Evolutionary conservation across 92 coral and sea anemone genomes (phyloP).

Genomic region (Epizoanthus fatuus): DNA sequence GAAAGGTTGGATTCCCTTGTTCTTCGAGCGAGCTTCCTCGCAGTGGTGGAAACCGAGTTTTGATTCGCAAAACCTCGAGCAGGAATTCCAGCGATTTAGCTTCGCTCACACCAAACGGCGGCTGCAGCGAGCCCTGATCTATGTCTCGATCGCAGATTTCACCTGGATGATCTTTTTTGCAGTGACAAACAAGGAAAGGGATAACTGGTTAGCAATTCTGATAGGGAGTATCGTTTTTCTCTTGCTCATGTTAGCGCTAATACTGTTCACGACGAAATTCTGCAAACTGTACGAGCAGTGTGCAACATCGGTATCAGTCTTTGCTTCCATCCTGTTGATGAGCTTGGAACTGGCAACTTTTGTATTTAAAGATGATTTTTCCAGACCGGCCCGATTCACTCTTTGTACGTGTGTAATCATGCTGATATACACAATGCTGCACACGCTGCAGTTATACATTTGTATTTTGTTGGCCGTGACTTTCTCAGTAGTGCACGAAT

Average conservation of each 20-base stretch:
- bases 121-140: conserved; percentile 88
- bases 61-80: conserved; percentile 96
- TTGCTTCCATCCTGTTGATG: conserved; percentile 83
- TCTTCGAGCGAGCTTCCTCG: conserved; percentile 99
- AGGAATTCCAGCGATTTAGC: conserved; percentile 97
- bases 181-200: conserved; percentile 56
- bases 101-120: conserved; percentile 91
- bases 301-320: conserved; percentile 86
- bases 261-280: conserved; percentile 87
- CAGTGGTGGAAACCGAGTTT: conserved; percentile 98
- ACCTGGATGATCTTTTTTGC: conserved; percentile 97
- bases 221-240: conserved; percentile 87
- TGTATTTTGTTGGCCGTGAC: conserved; percentile 90
- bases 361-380: conserved; percentile 75
- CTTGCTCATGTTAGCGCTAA: conserved; percentile 73
- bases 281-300: conserved; percentile 85
- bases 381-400: conserved; percentile 89
- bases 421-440: conserved; percentile 96
- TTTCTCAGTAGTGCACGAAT: conserved; percentile 94
- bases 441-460: conserved; percentile 89
- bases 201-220: conserved; percentile 73
- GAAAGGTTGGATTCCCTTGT: conserved; percentile 98
- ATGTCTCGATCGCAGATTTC: conserved; percentile 77
- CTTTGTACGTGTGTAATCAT: conserved; percentile 94
- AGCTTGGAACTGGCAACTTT: conserved; percentile 87